Evolutionary conservation across 30 jellyfish, hydroid and myxozoan genomes (phyloP).

Genomic region (Mastigias papua): DNA sequence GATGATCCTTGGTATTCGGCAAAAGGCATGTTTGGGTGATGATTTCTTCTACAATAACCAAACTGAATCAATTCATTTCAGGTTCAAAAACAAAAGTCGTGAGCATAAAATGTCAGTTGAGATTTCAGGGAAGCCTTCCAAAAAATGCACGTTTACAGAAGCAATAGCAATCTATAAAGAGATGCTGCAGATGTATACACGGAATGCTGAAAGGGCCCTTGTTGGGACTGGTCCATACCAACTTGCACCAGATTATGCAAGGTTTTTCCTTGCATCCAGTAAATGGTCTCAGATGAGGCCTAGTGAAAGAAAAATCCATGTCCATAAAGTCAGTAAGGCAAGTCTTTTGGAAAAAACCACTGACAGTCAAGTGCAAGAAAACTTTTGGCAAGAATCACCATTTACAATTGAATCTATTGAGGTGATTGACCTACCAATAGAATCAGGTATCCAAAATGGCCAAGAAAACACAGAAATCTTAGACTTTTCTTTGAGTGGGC

Average conservation of each 20-base stretch:
- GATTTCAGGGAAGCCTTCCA: slow-evolving; percentile 5
- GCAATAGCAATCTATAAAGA: slow-evolving; percentile 5
- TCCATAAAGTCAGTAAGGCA: too few relatives aligned
- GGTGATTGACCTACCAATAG: not conserved
- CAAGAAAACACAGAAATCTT: not conserved
- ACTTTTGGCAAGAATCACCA: too few relatives aligned
- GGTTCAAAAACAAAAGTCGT: not conserved
- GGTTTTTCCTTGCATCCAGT: too few relatives aligned
- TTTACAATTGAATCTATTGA: not conserved
- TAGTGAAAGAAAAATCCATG: too few relatives aligned
- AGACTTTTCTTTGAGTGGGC: not conserved
- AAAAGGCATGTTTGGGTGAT: not conserved
- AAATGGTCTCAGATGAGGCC: too few relatives aligned
- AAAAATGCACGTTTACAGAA: slow-evolving; percentile 3
- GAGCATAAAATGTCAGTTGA: not conserved
- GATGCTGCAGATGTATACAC: not conserved
- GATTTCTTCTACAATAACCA: slow-evolving; percentile 12
- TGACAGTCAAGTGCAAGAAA: too few relatives aligned
- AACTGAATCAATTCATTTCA: not conserved
- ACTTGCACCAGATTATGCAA: too few relatives aligned
- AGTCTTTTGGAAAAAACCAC: too few relatives aligned
- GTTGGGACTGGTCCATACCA: too few relatives aligned
- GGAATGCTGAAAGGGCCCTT: not conserved
- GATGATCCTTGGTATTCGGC: not conserved
- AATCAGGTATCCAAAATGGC: not conserved